Base-by-base conservation (phyloP, 1,140 invertebrate genomes). In the Atta colombica region DNA sequence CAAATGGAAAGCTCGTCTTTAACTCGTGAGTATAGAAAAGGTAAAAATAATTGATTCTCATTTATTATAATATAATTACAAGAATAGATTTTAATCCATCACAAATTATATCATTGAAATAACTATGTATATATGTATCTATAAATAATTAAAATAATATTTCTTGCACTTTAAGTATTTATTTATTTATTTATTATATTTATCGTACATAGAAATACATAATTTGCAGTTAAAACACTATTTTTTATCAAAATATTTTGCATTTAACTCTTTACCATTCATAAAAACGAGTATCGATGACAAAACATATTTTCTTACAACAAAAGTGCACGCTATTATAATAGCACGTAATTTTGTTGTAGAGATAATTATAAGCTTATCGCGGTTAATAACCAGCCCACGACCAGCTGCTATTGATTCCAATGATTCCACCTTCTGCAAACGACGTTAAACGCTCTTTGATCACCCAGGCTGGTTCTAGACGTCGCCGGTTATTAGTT, bases 291-390 rank as follows among this genome's bases (percentile, higher is more conserved):
- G 10, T 28, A 82, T 51, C 12, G 60, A 12, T 77, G 55, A 39
- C 31, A 58, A 61, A 78, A 81, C 31, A 53, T 61, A 68, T 69
- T 85, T 85, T 85, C 63, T 87, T 77, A 60, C 31, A 39, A 28
- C 60, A 14, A 90, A 89, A 89, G 87, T 87, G 65, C 60, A 58
- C 61, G 60, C 60, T 69, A 91, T 91, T 90, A 45, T 45, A 45
- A 45, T 45, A 45, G 39, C 8, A 12, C 39, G 10, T 45, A 45
- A 10, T 45, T 45, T 10, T 45, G 39, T 45, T 45, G 39, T 45
- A 91, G 72, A 31, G 81, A 85, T 88, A 90, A 90, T 91, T 90
- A 77, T 75, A 75, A 86, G 61, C 88, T 89, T 90, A 89, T 85
- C 88, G 78, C 49, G 31, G 53, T 25, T 60, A 61, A 16, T 12